A percentile compares a stretch with the other conserved stretches of the same genome.
Evolutionary conservation across 2,888 invertebrate species (phyloP).

Genomic region (Ennomos erosarius): DNA sequence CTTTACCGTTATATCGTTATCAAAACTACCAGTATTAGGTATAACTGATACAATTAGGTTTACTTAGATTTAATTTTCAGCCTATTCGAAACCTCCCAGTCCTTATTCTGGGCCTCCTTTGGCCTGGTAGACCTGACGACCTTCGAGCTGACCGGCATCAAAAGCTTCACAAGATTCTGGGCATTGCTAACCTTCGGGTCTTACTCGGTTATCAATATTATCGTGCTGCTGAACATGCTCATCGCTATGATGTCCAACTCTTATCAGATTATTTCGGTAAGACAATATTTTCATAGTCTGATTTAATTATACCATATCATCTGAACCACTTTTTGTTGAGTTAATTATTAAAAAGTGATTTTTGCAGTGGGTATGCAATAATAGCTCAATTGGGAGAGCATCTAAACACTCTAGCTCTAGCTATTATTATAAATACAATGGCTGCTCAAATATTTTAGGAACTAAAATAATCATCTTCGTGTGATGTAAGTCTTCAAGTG

Average conservation of each 20-base stretch:
- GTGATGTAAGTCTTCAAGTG: too few species aligned
- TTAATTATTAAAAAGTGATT: too few species aligned
- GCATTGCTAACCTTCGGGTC: slow-evolving; percentile 98
- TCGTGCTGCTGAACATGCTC: slow-evolving; percentile 98
- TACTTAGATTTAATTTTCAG: slow-evolving; percentile 80
- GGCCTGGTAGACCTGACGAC: slow-evolving; percentile 97
- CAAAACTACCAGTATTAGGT: too few species aligned
- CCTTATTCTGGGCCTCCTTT: slow-evolving; percentile 99
- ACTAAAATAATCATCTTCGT: too few species aligned
- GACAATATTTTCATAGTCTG: slow-evolving; percentile 43
- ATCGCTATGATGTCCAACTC: slow-evolving; percentile 99
- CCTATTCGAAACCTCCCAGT: slow-evolving; percentile 98
- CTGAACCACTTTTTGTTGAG: too few species aligned
- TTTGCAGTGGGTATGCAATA: too few species aligned
- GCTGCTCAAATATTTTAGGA: too few species aligned
- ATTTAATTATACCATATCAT: too few species aligned
- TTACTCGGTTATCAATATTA: slow-evolving; percentile 98
- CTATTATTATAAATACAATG: too few species aligned
- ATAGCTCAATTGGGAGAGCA: too few species aligned
- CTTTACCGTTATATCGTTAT: not conserved
- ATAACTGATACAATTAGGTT: too few species aligned
- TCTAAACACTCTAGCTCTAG: too few species aligned
- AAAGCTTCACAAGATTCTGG: slow-evolving; percentile 98
- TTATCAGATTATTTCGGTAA: slow-evolving; percentile 98
- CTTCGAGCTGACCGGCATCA: slow-evolving; percentile 97